These are phyloP conservation scores for Clostera curtula DNA, from an alignment of 2,888 invertebrate species.

Conservation along the genomic window DNA sequence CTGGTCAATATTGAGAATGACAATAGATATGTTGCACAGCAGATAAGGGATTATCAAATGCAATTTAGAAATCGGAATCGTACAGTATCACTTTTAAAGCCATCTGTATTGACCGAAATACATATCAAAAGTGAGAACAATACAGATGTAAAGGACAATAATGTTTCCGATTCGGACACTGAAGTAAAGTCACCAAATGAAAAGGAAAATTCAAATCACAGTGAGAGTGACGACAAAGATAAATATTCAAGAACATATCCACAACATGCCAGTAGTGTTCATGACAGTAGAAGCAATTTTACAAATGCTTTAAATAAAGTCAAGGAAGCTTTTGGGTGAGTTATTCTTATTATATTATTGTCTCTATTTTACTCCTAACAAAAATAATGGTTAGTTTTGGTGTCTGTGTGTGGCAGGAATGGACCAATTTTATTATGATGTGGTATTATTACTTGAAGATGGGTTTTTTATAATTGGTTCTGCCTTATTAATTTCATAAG, in stretches of 20 bases:
- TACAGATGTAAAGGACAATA: slow-evolving; percentile 38
- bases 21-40: slow-evolving; percentile 59
- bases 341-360: slow-evolving; percentile 11
- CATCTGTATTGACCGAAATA: slow-evolving; percentile 64
- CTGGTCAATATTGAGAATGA: slow-evolving; percentile 61
- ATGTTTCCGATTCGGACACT: slow-evolving; percentile 53
- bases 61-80: slow-evolving; percentile 50
- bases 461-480: too few species aligned
- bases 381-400: not conserved
- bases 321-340: slow-evolving; percentile 61
- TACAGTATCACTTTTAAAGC: slow-evolving; percentile 57
- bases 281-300: slow-evolving; percentile 58
- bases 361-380: not conserved
- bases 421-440: too few species aligned
- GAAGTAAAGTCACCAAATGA: slow-evolving; percentile 47
- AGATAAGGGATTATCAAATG: slow-evolving; percentile 57
- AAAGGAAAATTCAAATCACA: slow-evolving; percentile 54
- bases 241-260: slow-evolving; percentile 44
- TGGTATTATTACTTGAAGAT: too few species aligned
- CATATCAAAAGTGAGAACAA: slow-evolving; percentile 57
- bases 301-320: slow-evolving; percentile 62
- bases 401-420: not conserved
- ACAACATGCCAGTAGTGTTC: slow-evolving; percentile 41
- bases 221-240: slow-evolving; percentile 46
- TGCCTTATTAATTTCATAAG: too few species aligned